Percentiles rank a stretch among this genome's conserved stretches.
Conservation (phyloP, 2,113 vertebrate genomes). For the Etheostoma cragini region DNA sequence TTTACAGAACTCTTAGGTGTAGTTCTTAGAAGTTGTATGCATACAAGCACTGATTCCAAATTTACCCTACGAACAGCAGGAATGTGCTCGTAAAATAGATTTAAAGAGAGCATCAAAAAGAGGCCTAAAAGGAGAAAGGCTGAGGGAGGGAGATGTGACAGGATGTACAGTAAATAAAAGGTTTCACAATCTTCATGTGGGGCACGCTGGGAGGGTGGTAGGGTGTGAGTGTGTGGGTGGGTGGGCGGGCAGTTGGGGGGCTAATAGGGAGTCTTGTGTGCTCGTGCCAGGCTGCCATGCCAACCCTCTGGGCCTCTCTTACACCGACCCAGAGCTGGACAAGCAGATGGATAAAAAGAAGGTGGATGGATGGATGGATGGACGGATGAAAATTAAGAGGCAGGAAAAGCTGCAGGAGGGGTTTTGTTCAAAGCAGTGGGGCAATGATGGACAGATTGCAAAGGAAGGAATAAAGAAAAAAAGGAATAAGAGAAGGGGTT, state of each 20-base stretch:
- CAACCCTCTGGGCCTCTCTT: constrained; percentile 62
- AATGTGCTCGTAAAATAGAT: neutral
- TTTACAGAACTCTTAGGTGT: neutral
- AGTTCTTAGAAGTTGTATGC: neutral
- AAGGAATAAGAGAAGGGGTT: neutral
- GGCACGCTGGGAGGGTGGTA: constrained; percentile 32
- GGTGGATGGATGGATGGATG: constrained; percentile 32
- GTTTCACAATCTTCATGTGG: constrained; percentile 40
- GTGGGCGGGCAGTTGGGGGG: neutral
- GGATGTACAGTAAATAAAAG: constrained; percentile 72
- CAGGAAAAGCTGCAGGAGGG: constrained; percentile 52
- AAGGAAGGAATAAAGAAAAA: constrained; percentile 27
- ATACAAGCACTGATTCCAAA: neutral
- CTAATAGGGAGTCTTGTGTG: constrained; percentile 57
- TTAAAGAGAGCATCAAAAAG: neutral
- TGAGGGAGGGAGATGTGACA: constrained; percentile 12
- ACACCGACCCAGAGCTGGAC: constrained; percentile 54
- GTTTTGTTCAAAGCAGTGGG: constrained; percentile 11
- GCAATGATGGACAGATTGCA: constrained; percentile 23
- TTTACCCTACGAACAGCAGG: neutral
- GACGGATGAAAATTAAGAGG: constrained; percentile 49
- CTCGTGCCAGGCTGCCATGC: constrained; percentile 78
- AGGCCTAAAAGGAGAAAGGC: neutral
- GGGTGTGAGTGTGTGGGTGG: too few relatives aligned
- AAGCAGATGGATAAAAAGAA: constrained; percentile 59